Conservation (phyloP, 2,797 vertebrate species). For the Lepilemur septentrionalis region DNA sequence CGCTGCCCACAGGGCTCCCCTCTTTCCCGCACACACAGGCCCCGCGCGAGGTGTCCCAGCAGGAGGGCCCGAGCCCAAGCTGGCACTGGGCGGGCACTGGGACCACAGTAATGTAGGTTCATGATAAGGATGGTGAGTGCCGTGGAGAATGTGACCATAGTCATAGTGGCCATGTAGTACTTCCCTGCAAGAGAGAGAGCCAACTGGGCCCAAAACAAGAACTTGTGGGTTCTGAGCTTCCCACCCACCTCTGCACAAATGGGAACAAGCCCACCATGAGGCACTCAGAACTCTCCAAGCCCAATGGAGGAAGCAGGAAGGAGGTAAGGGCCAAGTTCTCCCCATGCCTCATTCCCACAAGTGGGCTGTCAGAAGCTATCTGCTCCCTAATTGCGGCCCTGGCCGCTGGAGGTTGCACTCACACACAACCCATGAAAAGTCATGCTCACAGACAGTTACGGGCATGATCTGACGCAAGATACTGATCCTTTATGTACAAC, state of each 20-base stretch:
- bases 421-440: not conserved
- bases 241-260: not conserved
- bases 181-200: constrained; percentile 86
- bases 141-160: constrained; percentile 94
- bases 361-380: not conserved
- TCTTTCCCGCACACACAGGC: constrained; percentile 90
- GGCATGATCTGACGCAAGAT: not conserved
- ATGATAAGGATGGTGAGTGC: constrained; percentile 95
- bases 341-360: not conserved
- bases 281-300: not conserved
- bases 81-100: constrained; percentile 89
- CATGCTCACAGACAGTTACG: not conserved
- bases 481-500: not conserved
- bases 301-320: not conserved
- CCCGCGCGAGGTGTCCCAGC: constrained; percentile 88
- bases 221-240: not conserved
- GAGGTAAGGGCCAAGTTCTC: not conserved
- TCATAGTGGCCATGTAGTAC: constrained; percentile 97
- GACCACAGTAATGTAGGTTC: constrained; percentile 94
- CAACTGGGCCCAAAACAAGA: not conserved
- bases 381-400: not conserved
- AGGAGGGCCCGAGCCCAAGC: constrained; percentile 89
- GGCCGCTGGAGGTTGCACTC: not conserved
- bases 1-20: constrained; percentile 85
- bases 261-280: not conserved